Evolutionary conservation across 64 coral and sea anemone genomes (phyloP), one percentile per base, ranked within the genome.

Genomic region (Actinia equina): DNA sequence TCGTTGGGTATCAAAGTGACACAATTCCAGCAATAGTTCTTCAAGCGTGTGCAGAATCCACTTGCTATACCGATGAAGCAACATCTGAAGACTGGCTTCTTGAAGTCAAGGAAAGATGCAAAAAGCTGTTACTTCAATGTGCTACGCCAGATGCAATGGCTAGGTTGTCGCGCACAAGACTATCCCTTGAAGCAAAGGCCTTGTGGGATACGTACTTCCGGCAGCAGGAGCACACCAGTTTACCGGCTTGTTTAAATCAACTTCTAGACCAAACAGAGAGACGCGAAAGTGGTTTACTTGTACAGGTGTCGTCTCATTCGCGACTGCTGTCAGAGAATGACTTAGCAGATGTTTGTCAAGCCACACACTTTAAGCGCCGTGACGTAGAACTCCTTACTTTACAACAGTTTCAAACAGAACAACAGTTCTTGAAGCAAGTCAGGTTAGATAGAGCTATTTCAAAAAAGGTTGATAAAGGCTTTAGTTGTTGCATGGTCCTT

Each of bases 1-100:
- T 98, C 89, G 89, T 98, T 85, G 95, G 95, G 16, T 98, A 87
- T 80, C 92, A 98, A 44, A 87, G 87, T 71, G 95, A 98, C 57
- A 94, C 95, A 43, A 85, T 91, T 53, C 86, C 95, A 63, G 80
- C 95, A 12, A 83, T 98, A 19, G 94, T 95, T 8, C 80, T 95
- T 52, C 94, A 95, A 74, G 90, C 89, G 42, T 92, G 87, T 63
- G 87, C 86, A 43, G 87, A 95, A 23, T 71, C 83, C n/a, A 62
- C 71, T 19, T 69, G 37, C 30, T 45, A 89, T 41, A 69, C 55
- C 2, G 52, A 62, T 23, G 26, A 37, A 23, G 22, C 6, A 4
- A 4, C 19, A n/a, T 9, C 62, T n/a, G 22, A 78, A n/a, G 83
- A 80, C 1, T 81, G 78, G 89, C 44, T 81, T 44, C 43, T 22